Percentiles rank a stretch among this genome's conserved stretches.
phyloP scores from a whole-genome alignment of 1,140 invertebrate species.

The Drosophila jambulina region DNA sequence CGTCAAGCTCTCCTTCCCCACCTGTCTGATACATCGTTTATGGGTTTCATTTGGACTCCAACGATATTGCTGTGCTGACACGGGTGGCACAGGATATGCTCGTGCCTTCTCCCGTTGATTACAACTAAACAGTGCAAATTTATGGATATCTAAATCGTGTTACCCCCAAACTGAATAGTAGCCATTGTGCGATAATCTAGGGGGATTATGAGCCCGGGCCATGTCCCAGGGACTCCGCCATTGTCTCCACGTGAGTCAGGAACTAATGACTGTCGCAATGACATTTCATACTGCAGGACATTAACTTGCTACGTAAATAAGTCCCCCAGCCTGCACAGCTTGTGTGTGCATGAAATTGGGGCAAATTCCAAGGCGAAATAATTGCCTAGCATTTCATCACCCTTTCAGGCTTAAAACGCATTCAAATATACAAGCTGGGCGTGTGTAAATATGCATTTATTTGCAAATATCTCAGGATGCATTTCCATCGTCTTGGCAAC shows the following conservation, averaged over 20 bases:
- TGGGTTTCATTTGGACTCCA: conserved; percentile 25
- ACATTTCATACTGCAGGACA: conserved; percentile 13
- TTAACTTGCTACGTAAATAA: conserved; percentile 27
- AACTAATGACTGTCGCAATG: conserved; percentile 40
- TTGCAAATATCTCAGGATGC: conserved; percentile 1
- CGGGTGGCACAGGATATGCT: conserved; percentile 13
- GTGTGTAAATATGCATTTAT: conserved; percentile 12
- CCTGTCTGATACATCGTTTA: conserved; percentile 21
- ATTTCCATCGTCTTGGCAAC: not conserved
- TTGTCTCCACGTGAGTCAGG: conserved; percentile 16
- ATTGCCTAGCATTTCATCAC: conserved; percentile 19
- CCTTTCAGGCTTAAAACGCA: conserved; percentile 13
- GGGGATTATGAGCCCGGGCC: conserved; percentile 37
- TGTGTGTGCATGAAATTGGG: not conserved
- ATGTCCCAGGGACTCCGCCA: conserved; percentile 1
- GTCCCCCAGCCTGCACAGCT: not conserved
- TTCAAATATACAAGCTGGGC: conserved; percentile 30
- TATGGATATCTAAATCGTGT: conserved; percentile 62
- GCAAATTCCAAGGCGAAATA: conserved; percentile 6
- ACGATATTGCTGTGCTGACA: conserved; percentile 49
- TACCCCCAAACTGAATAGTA: conserved; percentile 9
- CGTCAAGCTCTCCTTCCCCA: not conserved
- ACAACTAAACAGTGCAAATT: conserved; percentile 53
- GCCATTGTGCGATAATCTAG: conserved; percentile 43
- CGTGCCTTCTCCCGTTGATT: conserved; percentile 48